Conservation (phyloP, 2,888 invertebrate species). For the Allygus modestus region DNA sequence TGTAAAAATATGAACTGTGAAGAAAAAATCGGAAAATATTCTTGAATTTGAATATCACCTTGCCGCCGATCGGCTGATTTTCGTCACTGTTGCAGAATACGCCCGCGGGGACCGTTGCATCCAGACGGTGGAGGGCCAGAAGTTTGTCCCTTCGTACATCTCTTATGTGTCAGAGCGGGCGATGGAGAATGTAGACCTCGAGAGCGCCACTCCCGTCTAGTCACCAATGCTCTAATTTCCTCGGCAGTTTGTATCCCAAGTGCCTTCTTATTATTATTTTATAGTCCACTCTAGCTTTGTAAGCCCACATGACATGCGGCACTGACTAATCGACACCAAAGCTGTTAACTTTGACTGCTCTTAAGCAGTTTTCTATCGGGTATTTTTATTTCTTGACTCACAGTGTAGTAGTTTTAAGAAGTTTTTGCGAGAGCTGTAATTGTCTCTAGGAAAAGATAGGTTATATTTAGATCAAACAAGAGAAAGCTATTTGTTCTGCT, state of each 20-base stretch:
- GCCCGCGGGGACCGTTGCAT: conserved; percentile 21
- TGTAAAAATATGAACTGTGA: no score
- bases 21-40: no score
- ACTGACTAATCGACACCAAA: conserved; percentile 7
- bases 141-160: conserved; percentile 37
- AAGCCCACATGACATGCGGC: background rate
- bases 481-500: no score
- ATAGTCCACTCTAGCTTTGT: background rate
- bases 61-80: no score
- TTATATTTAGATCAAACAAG: no score
- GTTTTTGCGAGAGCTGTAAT: no score
- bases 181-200: conserved; percentile 39
- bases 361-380: background rate
- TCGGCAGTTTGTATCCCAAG: background rate
- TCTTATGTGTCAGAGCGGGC: conserved; percentile 17
- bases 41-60: no score
- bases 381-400: background rate
- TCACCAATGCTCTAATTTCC: background rate
- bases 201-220: conserved; percentile 1
- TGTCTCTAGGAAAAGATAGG: no score
- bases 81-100: conserved; percentile 44
- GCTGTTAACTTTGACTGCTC: background rate
- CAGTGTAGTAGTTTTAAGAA: no score
- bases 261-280: background rate
- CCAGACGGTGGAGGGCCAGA: background rate